Evolutionary conservation across 2,113 vertebrate species (phyloP), one percentile per base, ranked within the genome.

Genomic region (Sylvia atricapilla): DNA sequence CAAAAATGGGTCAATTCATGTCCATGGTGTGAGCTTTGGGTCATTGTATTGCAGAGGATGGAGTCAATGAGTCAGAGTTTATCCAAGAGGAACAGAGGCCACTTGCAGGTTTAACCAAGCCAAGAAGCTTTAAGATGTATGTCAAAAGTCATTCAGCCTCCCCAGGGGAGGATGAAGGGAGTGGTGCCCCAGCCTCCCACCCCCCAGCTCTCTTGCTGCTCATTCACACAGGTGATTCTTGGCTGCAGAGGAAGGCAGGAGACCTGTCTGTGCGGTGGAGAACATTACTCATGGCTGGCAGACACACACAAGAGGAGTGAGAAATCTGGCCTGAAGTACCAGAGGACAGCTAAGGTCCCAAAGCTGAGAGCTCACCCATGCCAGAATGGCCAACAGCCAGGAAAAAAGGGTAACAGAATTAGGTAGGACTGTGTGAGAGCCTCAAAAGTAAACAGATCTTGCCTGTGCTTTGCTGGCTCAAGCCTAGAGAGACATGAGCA

Each of bases 21-120:
- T 33, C 53, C 41, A 3, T 25, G 31, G 24, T 2, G 2, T 44
- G 35, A 92, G 25, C 43, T 27, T 0, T 2, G 11, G 24, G 50
- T 63, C 55, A 52, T 73, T 0, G 0, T 43, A 58, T 2, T 67
- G 56, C 64, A 75, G 56, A n/a, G 0, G 5, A 37, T 14, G 56
- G n/a, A 67, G 52, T 21, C 63, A 74, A n/a, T 4, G 43, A 79
- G 35, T 39, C 11, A 7, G 63, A 47, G 46, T 33, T 80, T 33
- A 77, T 24, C 52, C 62, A 83, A 69, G 31, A 76, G 37, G 21
- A 79, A 85, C 9, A 68, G 53, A 68, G 33, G 14, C 14, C 16
- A 8, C 67, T 70, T 70, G 37, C 47, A 59, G 10, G 18, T 58
- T 66, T 89, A 90, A 70, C 21, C 39, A 70, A 81, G 47, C 22